phyloP scores from a whole-genome alignment of 2,797 vertebrate genomes.

The Alca torda region DNA sequence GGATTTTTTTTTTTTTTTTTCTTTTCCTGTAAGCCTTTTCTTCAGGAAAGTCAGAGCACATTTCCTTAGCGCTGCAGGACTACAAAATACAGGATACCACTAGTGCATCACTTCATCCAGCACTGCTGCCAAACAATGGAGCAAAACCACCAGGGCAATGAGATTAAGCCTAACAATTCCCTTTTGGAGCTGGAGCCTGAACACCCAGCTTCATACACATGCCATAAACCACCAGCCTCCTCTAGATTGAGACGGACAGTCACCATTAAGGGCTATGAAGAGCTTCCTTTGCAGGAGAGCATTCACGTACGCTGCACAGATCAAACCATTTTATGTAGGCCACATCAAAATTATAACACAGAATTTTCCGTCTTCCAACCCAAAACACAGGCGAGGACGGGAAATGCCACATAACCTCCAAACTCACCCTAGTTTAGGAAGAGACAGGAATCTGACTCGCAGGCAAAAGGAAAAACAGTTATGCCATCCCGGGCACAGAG shows the following conservation, averaged over 20 bases:
- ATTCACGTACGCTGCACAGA: not conserved
- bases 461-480: not conserved
- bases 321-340: not conserved
- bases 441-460: not conserved
- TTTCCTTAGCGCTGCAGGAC: not conserved
- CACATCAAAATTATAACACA: not conserved
- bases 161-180: not conserved
- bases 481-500: not conserved
- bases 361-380: not conserved
- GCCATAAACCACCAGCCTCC: not conserved
- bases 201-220: fast-evolving
- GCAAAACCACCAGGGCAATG: fast-evolving
- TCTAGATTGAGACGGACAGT: not conserved
- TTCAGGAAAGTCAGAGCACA: not conserved
- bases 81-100: not conserved
- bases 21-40: not conserved
- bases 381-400: not conserved
- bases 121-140: fast-evolving
- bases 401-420: not conserved
- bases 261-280: not conserved
- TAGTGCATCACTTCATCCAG: not conserved
- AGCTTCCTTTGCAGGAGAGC: not conserved
- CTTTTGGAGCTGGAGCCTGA: not conserved
- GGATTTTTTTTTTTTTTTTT: fast-evolving
- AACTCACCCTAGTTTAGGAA: not conserved